Evolutionary conservation across 2,113 vertebrate genomes (phyloP).

Genomic region (Gymnocephalus cernua): DNA sequence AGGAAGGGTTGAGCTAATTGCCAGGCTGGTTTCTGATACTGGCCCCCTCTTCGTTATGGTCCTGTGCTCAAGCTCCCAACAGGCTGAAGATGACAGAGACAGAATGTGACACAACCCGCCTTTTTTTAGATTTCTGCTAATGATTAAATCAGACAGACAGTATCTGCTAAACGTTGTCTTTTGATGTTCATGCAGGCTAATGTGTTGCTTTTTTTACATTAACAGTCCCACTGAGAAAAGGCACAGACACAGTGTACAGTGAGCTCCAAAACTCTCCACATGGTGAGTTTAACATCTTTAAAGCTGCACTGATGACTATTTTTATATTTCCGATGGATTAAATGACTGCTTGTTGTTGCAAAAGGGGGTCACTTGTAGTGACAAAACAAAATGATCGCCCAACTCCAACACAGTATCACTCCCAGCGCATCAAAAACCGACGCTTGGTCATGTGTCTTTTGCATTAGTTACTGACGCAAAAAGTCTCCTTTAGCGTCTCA

Average conservation of each 20-base stretch:
- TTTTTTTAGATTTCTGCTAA: slow-evolving; percentile 44
- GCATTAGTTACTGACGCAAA: no score
- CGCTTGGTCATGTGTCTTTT: no score
- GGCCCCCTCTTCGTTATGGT: slow-evolving; percentile 15
- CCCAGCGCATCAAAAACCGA: no score
- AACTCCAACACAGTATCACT: not conserved
- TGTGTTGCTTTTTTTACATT: slow-evolving; percentile 41
- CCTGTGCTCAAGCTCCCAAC: slow-evolving; percentile 6
- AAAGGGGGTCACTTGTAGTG: not conserved
- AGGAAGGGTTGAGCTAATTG: slow-evolving; percentile 81
- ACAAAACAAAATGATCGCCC: not conserved
- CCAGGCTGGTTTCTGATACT: slow-evolving; percentile 38
- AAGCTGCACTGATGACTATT: not conserved
- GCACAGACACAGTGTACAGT: slow-evolving; percentile 85
- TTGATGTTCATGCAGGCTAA: slow-evolving; percentile 51
- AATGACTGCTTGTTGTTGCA: not conserved
- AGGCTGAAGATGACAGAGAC: slow-evolving; percentile 19
- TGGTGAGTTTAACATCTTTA: slow-evolving; percentile 71
- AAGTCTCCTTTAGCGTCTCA: no score
- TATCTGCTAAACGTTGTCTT: slow-evolving; percentile 37
- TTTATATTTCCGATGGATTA: not conserved
- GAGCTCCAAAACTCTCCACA: slow-evolving; percentile 80
- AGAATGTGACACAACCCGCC: slow-evolving; percentile 14
- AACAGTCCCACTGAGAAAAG: slow-evolving; percentile 80
- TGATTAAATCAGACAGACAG: slow-evolving; percentile 28